Conservation (phyloP, 2,888 invertebrate genomes). For the Celastrina argiolus region DNA sequence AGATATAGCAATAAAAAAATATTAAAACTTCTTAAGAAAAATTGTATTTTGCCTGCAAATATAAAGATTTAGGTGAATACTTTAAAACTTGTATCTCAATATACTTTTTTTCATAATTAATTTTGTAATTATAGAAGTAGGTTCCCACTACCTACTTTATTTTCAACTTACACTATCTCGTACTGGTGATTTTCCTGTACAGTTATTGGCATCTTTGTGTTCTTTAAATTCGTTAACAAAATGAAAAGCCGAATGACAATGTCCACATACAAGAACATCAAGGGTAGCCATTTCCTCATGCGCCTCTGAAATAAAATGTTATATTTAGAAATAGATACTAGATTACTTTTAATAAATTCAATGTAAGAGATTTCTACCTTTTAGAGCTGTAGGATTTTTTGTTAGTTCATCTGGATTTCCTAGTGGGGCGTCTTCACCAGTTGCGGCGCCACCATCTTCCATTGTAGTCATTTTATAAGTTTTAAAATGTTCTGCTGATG, state of each 20-base stretch:
- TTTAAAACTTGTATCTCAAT: neutral
- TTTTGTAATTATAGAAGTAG: neutral
- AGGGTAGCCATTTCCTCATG: slow-evolving; percentile 86
- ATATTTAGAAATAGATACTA: neutral
- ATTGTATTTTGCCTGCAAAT: too few relatives aligned
- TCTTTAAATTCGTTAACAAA: slow-evolving; percentile 87
- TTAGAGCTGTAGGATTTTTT: slow-evolving; percentile 79
- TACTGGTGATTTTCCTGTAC: slow-evolving; percentile 80
- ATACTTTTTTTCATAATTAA: neutral
- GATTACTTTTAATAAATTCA: slow-evolving; percentile 8
- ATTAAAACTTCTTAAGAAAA: too few relatives aligned
- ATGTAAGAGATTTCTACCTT: slow-evolving; percentile 64
- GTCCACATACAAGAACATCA: slow-evolving; percentile 90
- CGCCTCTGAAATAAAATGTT: slow-evolving; percentile 73
- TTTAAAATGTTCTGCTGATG: slow-evolving; percentile 16
- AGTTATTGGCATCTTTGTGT: slow-evolving; percentile 81
- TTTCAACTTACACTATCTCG: slow-evolving; percentile 80
- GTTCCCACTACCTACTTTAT: too few relatives aligned
- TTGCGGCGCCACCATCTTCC: slow-evolving; percentile 58
- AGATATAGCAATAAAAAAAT: too few relatives aligned
- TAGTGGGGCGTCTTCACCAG: slow-evolving; percentile 54
- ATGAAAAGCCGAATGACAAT: slow-evolving; percentile 87
- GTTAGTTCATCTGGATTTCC: slow-evolving; percentile 80
- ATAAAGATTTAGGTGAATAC: too few relatives aligned
- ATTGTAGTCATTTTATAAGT: slow-evolving; percentile 57